Percentiles rank a stretch among this genome's conserved stretches.
Evolutionary conservation across 2,888 invertebrate species (phyloP).

Genomic region (Amphipyra tragopoginis): DNA sequence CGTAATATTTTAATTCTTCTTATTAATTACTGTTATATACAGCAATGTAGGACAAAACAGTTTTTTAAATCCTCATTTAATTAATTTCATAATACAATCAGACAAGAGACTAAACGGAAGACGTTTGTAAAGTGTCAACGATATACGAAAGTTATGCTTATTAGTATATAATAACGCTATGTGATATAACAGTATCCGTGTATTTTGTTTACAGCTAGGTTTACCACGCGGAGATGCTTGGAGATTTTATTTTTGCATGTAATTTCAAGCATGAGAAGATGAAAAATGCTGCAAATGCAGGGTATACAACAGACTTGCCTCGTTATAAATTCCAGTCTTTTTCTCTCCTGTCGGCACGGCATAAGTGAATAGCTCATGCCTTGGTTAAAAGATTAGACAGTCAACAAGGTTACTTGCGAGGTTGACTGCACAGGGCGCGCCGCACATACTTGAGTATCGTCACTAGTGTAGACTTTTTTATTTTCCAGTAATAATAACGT

Average conservation of each 20-base stretch:
- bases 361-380: too few species aligned
- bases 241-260: background rate
- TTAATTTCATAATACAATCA: slow-evolving; percentile 40
- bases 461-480: too few species aligned
- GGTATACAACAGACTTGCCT: too few species aligned
- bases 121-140: slow-evolving; percentile 64
- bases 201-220: slow-evolving; percentile 68
- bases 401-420: too few species aligned
- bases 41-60: slow-evolving; percentile 15
- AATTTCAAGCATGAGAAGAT: background rate
- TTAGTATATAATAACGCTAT: slow-evolving; percentile 56
- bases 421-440: too few species aligned
- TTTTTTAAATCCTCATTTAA: slow-evolving; percentile 33
- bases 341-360: too few species aligned
- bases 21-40: slow-evolving; percentile 15
- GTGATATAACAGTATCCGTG: slow-evolving; percentile 79
- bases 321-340: too few species aligned
- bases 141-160: slow-evolving; percentile 69
- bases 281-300: background rate
- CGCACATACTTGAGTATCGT: too few species aligned
- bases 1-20: slow-evolving; percentile 22
- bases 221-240: slow-evolving; percentile 24
- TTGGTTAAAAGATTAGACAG: too few species aligned
- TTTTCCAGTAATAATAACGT: too few species aligned
- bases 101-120: slow-evolving; percentile 43